Evolutionary conservation across 2,888 invertebrate genomes (phyloP).

Genomic region (Halictus ligatus): DNA sequence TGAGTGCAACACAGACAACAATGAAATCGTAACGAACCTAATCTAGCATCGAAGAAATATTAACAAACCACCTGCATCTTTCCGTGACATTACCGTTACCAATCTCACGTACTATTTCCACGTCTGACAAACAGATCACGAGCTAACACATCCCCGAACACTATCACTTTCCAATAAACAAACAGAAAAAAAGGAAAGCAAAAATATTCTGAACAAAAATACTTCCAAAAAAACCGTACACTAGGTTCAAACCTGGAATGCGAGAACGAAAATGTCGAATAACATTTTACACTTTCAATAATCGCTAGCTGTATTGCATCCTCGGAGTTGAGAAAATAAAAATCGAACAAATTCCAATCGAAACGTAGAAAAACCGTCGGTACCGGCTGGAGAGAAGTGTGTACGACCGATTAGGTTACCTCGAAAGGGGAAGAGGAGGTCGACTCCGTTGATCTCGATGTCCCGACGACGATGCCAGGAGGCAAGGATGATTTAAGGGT

Average conservation of each 20-base stretch:
- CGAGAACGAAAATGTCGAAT: neutral
- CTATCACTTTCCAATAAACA: neutral
- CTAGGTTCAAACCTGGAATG: neutral
- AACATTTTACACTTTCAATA: neutral
- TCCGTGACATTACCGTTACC: neutral
- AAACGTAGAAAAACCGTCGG: neutral
- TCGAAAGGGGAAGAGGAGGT: conserved; percentile 16
- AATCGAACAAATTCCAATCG: neutral
- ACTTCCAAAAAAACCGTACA: neutral
- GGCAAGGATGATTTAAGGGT: conserved; percentile 9
- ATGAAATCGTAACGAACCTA: neutral
- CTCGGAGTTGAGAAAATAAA: neutral
- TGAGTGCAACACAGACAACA: neutral
- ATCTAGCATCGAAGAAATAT: neutral
- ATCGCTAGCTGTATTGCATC: neutral
- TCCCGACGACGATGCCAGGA: neutral
- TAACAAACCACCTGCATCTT: conserved; percentile 13
- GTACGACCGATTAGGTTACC: conserved; percentile 30
- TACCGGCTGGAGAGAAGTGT: neutral
- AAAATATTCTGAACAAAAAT: neutral
- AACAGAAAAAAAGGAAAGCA: neutral
- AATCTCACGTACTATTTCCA: neutral
- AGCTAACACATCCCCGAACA: neutral
- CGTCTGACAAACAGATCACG: neutral
- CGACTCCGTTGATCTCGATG: conserved; percentile 3